These are phyloP conservation scores for Tupaia tana DNA, from an alignment of 2,113 vertebrate species.

Conservation along the genomic window DNA sequence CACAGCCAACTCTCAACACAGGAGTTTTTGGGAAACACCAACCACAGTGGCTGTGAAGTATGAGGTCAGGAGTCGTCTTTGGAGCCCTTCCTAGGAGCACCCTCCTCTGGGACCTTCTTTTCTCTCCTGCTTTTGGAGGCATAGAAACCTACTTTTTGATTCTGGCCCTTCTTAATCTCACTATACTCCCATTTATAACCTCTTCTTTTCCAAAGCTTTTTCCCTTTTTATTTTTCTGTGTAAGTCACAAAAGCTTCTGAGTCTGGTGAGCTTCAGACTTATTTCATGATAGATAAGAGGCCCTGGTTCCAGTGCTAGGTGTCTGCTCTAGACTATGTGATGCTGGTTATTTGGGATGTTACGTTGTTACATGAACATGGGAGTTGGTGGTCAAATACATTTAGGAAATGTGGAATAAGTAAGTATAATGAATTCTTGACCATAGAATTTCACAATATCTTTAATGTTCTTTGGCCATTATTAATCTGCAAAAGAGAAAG, in stretches of 20 bases:
- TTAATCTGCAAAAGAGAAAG: background rate
- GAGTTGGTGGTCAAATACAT: background rate
- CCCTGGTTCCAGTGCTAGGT: background rate
- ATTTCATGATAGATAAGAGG: background rate
- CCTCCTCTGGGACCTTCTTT: background rate
- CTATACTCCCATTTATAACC: background rate
- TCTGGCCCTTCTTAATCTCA: background rate
- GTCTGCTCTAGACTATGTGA: background rate
- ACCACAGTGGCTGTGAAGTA: background rate
- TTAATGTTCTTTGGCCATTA: background rate
- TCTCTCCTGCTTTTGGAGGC: background rate
- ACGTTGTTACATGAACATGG: background rate
- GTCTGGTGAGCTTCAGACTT: background rate
- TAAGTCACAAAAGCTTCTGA: conserved; percentile 20
- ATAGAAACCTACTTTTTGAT: background rate
- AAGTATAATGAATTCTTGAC: background rate
- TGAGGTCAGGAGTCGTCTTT: background rate
- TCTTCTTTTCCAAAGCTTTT: background rate
- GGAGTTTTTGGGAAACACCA: too few relatives aligned
- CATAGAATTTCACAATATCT: background rate
- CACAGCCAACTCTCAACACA: too few relatives aligned
- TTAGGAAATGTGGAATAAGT: background rate
- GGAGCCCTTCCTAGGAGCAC: background rate
- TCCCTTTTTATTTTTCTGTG: background rate
- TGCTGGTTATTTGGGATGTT: background rate